Percentiles rank a stretch among this genome's conserved stretches.
Conservation (phyloP, 2,797 vertebrate genomes). For the Myotis vivesi region DNA sequence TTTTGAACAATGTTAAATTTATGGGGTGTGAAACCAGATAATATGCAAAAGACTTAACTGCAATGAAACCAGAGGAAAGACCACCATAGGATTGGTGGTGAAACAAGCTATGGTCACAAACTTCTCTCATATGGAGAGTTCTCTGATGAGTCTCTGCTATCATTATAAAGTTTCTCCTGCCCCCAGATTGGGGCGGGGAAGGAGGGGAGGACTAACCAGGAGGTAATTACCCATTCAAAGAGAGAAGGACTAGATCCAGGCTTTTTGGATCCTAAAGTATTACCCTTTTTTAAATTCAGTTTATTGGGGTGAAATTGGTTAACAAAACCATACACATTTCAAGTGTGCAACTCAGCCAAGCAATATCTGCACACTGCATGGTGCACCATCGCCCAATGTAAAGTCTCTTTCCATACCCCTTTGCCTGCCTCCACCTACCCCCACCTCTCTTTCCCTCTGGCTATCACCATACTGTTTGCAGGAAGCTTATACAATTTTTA, state of each 20-base stretch:
- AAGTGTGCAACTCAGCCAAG: not conserved
- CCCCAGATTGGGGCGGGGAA: not conserved
- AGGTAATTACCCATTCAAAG: not conserved
- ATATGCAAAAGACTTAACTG: not conserved
- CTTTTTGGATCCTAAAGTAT: not conserved
- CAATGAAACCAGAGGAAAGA: not conserved
- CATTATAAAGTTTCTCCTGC: not conserved
- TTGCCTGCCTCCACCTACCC: not conserved
- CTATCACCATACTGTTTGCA: not conserved
- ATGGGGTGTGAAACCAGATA: not conserved
- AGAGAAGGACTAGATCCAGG: not conserved
- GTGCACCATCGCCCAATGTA: not conserved
- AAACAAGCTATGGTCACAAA: no score
- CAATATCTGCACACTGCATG: not conserved
- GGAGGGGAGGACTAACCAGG: not conserved
- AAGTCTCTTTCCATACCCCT: not conserved
- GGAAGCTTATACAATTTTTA: not conserved
- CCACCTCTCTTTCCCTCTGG: not conserved
- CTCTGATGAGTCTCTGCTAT: not conserved
- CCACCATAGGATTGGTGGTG: rapidly evolving
- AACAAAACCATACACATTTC: not conserved
- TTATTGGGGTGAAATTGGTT: not conserved
- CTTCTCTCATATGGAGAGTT: not conserved
- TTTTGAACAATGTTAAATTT: not conserved
- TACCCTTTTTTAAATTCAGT: not conserved